Conservation (phyloP, 2,888 invertebrate species). For the Microctonus brassicae region DNA sequence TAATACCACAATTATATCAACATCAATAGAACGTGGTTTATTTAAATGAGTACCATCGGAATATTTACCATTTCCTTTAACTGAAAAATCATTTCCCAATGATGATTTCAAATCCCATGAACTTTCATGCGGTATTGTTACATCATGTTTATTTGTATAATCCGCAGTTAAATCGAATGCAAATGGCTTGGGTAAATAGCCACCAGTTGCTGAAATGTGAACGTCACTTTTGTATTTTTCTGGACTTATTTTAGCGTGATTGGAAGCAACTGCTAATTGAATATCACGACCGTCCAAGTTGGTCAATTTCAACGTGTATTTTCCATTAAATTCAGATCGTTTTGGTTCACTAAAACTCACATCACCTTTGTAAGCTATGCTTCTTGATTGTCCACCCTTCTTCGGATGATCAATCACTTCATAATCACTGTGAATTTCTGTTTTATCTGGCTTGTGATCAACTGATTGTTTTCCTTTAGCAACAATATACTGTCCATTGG, state of each 20-base stretch:
- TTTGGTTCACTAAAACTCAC: slow-evolving; percentile 69
- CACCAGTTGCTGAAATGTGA: slow-evolving; percentile 49
- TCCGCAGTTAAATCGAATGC: slow-evolving; percentile 42
- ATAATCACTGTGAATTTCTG: slow-evolving; percentile 45
- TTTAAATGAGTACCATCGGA: slow-evolving; percentile 57
- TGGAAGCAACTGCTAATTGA: slow-evolving; percentile 64
- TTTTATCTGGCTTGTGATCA: slow-evolving; percentile 51
- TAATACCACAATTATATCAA: slow-evolving; percentile 70
- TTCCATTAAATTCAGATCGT: slow-evolving; percentile 66
- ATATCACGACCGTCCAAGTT: slow-evolving; percentile 71
- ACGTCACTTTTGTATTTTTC: slow-evolving; percentile 50
- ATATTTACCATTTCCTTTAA: slow-evolving; percentile 47
- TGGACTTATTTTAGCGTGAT: slow-evolving; percentile 58
- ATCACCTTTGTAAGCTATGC: slow-evolving; percentile 64
- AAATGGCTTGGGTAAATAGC: slow-evolving; percentile 50
- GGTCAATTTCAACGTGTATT: slow-evolving; percentile 67
- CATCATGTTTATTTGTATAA: slow-evolving; percentile 37
- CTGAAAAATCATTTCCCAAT: slow-evolving; percentile 51
- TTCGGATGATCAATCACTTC: slow-evolving; percentile 66
- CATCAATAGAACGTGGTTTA: slow-evolving; percentile 71
- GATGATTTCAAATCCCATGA: slow-evolving; percentile 51
- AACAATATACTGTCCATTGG: slow-evolving; percentile 70
- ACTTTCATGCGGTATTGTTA: background rate
- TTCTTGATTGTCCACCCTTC: slow-evolving; percentile 69
- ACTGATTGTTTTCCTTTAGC: slow-evolving; percentile 67